Evolutionary conservation across 1,140 invertebrate genomes (phyloP), one percentile per base, ranked within the genome.

Genomic region (Dendroctonus ponderosae): DNA sequence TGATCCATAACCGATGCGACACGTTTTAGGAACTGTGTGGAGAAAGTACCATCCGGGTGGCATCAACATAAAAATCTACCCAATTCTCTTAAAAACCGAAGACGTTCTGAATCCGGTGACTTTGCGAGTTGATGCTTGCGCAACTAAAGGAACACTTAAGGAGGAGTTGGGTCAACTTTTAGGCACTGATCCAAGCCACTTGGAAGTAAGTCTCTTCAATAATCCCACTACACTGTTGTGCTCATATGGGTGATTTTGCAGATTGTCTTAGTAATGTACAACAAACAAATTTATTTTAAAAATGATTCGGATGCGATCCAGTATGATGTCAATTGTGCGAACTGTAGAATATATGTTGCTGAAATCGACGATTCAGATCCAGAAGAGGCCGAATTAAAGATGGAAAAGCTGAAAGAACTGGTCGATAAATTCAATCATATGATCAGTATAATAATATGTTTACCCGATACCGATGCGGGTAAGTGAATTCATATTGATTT

Each of bases 21-120:
- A 50, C 5, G n/a, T 61, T 54, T 61, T 39, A 75, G 74, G 70
- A 49, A 70, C 71, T 6, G 72, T 81, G 66, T 92, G 91, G 74
- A 82, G 87, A 70, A 78, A 79, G 6, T 91, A 91, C 75, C 80
- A 82, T 71, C 82, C 83, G 58, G 86, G 86, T 74, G 87, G 88
- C 82, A 78, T 87, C 9, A 83, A 83, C 46, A 84, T 87, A 67
- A 87, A 86, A 79, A 83, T 89, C 5, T 88, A 83, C 77, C 73
- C 84, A 37, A 82, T 90, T 53, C 85, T 90, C 78, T 68, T 89
- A 14, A 78, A 82, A 43, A 82, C 76, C 53, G 85, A 86, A 74
- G 82, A 87, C 62, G 82, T 91, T 54, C 82, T 85, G 62, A 84
- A 85, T 49, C 85, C 89, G 51, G 78, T 84, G 66, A 82, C 80